A percentile compares a stretch with the other conserved stretches of the same genome.
phyloP scores from a whole-genome alignment of 2,113 vertebrate species.

The Asarcornis scutulata region DNA sequence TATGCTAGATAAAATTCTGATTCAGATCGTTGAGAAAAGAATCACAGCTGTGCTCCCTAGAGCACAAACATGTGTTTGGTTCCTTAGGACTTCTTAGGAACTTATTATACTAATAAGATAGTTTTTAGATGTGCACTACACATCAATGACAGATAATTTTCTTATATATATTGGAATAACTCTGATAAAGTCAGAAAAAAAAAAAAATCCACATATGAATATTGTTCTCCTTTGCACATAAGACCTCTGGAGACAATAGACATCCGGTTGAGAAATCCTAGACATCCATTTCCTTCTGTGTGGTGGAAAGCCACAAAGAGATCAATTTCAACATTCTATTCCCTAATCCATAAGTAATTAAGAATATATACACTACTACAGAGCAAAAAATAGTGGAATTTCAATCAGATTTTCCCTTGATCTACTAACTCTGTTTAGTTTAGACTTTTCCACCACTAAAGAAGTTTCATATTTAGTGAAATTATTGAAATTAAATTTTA shows the following conservation, averaged over 20 bases:
- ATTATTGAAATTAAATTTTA: background rate
- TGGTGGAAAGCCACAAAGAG: fast-evolving
- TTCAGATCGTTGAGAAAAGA: background rate
- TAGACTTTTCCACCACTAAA: background rate
- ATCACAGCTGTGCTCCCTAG: background rate
- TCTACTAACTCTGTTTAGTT: background rate
- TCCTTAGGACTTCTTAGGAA: background rate
- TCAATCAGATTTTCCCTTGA: background rate
- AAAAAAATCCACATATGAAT: background rate
- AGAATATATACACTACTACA: background rate
- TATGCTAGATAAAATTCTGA: background rate
- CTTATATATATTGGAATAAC: background rate
- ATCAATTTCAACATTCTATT: background rate
- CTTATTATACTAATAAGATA: background rate
- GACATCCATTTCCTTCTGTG: background rate
- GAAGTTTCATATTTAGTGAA: background rate
- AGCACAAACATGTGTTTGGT: background rate
- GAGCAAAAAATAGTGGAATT: background rate
- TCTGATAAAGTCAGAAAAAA: background rate
- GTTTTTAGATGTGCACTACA: background rate
- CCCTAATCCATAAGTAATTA: background rate
- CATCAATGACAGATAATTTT: background rate
- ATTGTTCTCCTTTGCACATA: background rate
- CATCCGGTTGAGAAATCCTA: background rate
- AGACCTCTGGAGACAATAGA: background rate